phyloP scores from a whole-genome alignment of 2,888 invertebrate genomes.

The Meteorus cinctellus region DNA sequence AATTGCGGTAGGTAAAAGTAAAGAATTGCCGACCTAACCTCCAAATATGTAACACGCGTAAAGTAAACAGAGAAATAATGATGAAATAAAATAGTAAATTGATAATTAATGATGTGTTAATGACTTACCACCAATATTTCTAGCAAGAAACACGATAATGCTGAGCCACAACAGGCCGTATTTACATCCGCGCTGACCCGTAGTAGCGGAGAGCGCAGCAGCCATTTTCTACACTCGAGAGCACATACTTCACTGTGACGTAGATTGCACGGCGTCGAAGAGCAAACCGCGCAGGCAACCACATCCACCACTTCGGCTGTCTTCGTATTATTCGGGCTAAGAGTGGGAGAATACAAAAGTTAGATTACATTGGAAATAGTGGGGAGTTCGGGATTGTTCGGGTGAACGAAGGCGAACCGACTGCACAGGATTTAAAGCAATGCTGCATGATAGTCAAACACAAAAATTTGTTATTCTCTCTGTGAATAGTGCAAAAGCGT shows the following conservation, averaged over 20 bases:
- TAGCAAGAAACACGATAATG: constrained; percentile 62
- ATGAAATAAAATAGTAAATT: not conserved
- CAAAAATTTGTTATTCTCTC: too few relatives aligned
- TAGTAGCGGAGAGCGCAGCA: constrained; percentile 69
- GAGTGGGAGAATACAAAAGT: constrained; percentile 4
- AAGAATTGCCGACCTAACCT: not conserved
- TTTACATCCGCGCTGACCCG: constrained; percentile 68
- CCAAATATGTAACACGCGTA: not conserved
- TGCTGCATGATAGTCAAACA: too few relatives aligned
- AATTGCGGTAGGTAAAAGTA: not conserved
- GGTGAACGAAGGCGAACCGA: not conserved
- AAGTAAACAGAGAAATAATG: not conserved
- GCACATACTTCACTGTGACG: constrained; percentile 71
- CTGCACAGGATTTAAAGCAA: not conserved
- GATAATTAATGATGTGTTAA: not conserved
- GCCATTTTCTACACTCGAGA: constrained; percentile 72
- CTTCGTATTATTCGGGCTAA: not conserved
- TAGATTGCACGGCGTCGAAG: constrained; percentile 42
- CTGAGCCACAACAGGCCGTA: constrained; percentile 66
- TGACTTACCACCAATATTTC: constrained; percentile 67
- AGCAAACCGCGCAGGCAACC: constrained; percentile 32
- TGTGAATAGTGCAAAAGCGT: not conserved
- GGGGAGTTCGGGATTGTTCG: constrained; percentile 22
- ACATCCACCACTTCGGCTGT: constrained; percentile 23
- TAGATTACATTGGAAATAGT: not conserved